phyloP scores from a whole-genome alignment of 2,888 invertebrate genomes.

The Ectemnius lituratus region DNA sequence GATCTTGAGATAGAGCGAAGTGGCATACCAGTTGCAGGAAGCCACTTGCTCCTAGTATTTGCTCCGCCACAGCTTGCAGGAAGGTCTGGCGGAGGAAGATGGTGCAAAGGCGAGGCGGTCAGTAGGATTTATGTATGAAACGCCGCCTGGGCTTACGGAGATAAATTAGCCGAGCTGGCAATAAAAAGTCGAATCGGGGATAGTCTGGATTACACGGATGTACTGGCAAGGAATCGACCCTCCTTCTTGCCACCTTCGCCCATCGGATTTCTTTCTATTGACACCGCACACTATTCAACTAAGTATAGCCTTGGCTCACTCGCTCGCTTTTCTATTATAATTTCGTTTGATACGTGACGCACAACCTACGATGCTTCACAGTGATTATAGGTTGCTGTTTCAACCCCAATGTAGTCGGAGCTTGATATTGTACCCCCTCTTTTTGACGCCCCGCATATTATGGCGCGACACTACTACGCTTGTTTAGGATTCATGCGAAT shows the following conservation, averaged over 20 bases:
- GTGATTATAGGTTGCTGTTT: too few species aligned
- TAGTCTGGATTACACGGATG: conserved; percentile 68
- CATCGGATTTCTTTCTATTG: conserved; percentile 46
- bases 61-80: conserved; percentile 1
- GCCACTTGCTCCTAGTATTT: too few species aligned
- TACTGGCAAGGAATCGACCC: conserved; percentile 64
- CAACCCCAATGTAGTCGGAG: too few species aligned
- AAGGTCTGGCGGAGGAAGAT: conserved; percentile 23
- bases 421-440: too few species aligned
- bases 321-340: conserved; percentile 3
- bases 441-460: too few species aligned
- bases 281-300: conserved; percentile 40
- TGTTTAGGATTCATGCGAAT: too few species aligned
- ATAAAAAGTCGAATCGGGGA: conserved; percentile 70
- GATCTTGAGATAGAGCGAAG: too few species aligned
- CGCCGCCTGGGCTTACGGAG: conserved; percentile 63
- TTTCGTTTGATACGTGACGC: too few species aligned
- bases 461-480: too few species aligned
- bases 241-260: conserved; percentile 53
- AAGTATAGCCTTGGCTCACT: conserved; percentile 8
- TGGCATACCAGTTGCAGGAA: too few species aligned
- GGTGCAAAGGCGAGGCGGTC: conserved; percentile 57
- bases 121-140: conserved; percentile 70
- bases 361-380: too few species aligned
- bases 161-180: conserved; percentile 68